These are phyloP conservation scores for Cranoglanis bouderius DNA, from an alignment of 2,113 vertebrate species.

Conservation along the genomic window DNA sequence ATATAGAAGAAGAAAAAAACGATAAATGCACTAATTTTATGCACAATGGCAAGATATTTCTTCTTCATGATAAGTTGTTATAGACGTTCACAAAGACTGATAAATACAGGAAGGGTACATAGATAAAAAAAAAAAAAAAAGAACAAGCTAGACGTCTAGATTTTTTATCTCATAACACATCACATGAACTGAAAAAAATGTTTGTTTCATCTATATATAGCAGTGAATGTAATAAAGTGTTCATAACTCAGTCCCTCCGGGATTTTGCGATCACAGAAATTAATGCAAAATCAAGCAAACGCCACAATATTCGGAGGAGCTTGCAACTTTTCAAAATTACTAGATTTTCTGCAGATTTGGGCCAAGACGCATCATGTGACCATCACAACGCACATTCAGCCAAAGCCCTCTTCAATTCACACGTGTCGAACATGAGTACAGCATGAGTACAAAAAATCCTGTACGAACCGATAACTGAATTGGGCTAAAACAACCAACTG, in stretches of 20 bases:
- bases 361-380: too few species aligned
- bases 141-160: not conserved
- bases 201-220: not conserved
- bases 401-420: too few species aligned
- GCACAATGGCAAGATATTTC: not conserved
- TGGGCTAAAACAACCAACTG: not conserved
- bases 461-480: not conserved
- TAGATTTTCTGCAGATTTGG: too few species aligned
- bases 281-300: too few species aligned
- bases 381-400: too few species aligned
- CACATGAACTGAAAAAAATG: not conserved
- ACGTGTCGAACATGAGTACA: too few species aligned
- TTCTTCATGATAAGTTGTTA: not conserved
- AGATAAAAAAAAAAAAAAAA: not conserved
- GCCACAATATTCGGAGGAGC: too few species aligned
- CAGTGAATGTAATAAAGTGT: not conserved
- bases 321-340: too few species aligned
- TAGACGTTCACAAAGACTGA: not conserved
- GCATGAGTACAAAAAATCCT: too few species aligned
- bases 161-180: not conserved
- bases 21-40: conserved; percentile 15
- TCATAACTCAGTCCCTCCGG: too few species aligned
- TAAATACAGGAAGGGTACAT: not conserved
- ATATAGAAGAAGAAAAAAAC: not conserved
- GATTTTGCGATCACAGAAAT: too few species aligned